Percentiles rank a stretch among this genome's conserved stretches.
Evolutionary conservation across 1,140 invertebrate genomes (phyloP).

Genomic region (Drosophila chauvacae): DNA sequence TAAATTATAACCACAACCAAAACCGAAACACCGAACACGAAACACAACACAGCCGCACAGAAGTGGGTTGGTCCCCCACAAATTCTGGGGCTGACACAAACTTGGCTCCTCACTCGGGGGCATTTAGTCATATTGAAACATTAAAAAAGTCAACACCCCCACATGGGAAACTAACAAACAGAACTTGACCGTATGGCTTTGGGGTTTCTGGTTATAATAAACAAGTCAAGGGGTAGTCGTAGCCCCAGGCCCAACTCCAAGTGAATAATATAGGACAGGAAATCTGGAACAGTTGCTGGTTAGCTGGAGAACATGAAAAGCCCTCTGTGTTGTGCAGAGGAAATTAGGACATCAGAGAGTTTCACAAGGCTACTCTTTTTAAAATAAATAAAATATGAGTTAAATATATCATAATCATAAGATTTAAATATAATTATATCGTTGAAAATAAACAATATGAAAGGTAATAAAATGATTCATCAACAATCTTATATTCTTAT

Average conservation of each 20-base stretch:
- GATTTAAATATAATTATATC: not conserved
- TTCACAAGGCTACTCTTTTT: constrained; percentile 2
- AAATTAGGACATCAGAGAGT: not conserved
- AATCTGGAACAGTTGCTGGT: constrained; percentile 43
- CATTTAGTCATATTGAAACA: constrained; percentile 83
- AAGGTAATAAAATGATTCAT: not conserved
- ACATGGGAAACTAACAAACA: constrained; percentile 63
- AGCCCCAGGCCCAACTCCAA: constrained; percentile 19
- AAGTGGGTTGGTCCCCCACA: constrained; percentile 51
- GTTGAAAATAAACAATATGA: not conserved
- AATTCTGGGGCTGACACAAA: constrained; percentile 30
- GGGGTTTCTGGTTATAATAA: constrained; percentile 61
- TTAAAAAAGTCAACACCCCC: constrained; percentile 82
- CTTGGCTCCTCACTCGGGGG: constrained; percentile 61
- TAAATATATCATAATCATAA: too few relatives aligned
- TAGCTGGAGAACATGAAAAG: constrained; percentile 29
- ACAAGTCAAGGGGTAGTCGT: constrained; percentile 60
- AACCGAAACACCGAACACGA: constrained; percentile 43
- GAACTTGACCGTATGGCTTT: constrained; percentile 70
- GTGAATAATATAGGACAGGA: constrained; percentile 42
- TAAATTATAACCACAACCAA: constrained; percentile 30
- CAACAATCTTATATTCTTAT: not conserved
- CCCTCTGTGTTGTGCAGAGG: constrained; percentile 5
- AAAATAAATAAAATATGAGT: not conserved
- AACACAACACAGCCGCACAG: constrained; percentile 27